Evolutionary conservation across 2,888 invertebrate species (phyloP), one percentile per base, ranked within the genome.

Genomic region (Helleia helle): DNA sequence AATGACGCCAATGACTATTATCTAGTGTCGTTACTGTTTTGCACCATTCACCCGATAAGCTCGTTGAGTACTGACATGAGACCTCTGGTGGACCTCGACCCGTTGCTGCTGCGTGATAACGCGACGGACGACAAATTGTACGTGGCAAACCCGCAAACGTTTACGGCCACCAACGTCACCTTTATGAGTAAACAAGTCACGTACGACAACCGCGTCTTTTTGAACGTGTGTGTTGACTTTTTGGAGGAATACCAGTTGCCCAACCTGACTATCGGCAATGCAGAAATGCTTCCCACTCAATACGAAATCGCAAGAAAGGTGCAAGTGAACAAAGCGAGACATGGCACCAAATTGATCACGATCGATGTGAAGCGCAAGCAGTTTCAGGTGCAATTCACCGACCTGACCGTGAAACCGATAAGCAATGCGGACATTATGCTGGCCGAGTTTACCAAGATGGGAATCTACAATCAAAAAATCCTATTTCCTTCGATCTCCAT

Each of bases 401-500:
- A 34, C 34, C 2, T 34, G 3, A 34, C 34, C 5, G 11, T 5
- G 11, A 34, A 34, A 17, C 18, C 7, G 5, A 18, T 34, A 1
- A 9, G 3, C 9, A n/a, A 22, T 11, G 34, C 34, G 9, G 34
- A 34, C 18, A 34, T 34, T 9, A 34, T 34, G 34, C 1, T 34
- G 34, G 34, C 34, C 9, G 34, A 34, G 6, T 34, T 34, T 34
- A 18, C 34, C 34, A 9, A 18, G 17, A 34, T 34, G 11, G 9
- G n/a, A 2, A 4, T 34, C 1, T 34, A 34, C 11, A 17, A 34
- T 11, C 9, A 8, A 15, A 34, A n/a, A 12, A 18, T 18, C 1
- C 18, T 34, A 18, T 34, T 18, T 18, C 18, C 34, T 9, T 9
- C 11, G 4, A 17, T 31, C 31, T 17, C n/a, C 15, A 17, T 31